Base-by-base conservation (phyloP, 1,140 invertebrate species). In the Lethocerus indicus region DNA sequence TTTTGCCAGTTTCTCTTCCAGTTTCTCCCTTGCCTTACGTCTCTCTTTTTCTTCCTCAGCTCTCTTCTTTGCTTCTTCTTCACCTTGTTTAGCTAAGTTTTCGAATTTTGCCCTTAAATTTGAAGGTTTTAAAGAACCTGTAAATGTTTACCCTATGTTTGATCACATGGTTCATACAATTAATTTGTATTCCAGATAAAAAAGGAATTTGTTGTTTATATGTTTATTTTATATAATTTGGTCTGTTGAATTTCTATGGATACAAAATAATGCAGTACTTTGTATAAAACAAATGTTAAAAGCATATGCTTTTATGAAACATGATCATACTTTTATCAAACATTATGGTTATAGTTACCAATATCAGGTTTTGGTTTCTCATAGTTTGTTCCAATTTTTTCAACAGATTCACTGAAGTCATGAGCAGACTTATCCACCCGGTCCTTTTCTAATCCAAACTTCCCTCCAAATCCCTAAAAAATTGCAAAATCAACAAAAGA, bases 71-170 rank as follows among this genome's bases (percentile, higher is more conserved):
- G 70, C 61, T 64, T 79, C 67, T 64, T 76, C 74, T 61, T 79
- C 77, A 12, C 69, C 74, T 58, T 76, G 72, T 60, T 78, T 78
- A 1, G 86, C 86, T 66, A 90, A 71, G 57, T 83, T 82, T 67
- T 90, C 87, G 64, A 90, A 90, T 60, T 78, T 80, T 14, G 79
- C 81, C 20, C 81, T 64, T 14, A 90, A 65, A 56, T 76, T 78
- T 4, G 78, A 81, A 0, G 87, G 82, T 64, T 85, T 87, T 25
- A 74, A 74, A 14, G 66, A 70, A n/a, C 71, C 74, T 64, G 16
- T 16, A 46, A 24, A 28, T 25, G 37, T n/a, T n/a, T n/a, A n/a
- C n/a, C n/a, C n/a, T n/a, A n/a, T n/a, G n/a, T n/a, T n/a, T n/a
- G n/a, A n/a, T n/a, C n/a, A n/a, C n/a, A n/a, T n/a, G n/a, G n/a